Conservation (phyloP, 2,797 vertebrate genomes). For the Nyctalus aviator region DNA sequence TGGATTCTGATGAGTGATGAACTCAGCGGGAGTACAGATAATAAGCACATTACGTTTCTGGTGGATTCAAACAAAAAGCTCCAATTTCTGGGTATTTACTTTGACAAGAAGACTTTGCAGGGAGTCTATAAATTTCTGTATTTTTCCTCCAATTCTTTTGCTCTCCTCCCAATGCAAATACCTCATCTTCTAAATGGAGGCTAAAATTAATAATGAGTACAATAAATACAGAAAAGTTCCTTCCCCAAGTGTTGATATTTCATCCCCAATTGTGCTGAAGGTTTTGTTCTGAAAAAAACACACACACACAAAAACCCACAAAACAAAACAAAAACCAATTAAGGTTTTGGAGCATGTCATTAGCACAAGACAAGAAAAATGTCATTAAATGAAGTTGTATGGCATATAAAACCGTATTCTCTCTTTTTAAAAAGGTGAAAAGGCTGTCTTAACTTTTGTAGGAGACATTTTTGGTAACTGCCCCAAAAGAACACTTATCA, state of each 20-base stretch:
- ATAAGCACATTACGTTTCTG: constrained; percentile 55
- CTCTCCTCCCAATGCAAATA: constrained; percentile 41
- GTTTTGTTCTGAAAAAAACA: background rate
- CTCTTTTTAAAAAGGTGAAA: constrained; percentile 41
- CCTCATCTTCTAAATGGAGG: constrained; percentile 34
- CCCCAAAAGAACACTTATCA: background rate
- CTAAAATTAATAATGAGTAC: constrained; percentile 49
- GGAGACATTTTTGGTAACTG: constrained; percentile 40
- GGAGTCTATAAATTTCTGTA: background rate
- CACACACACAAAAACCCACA: no score
- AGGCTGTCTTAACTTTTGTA: constrained; percentile 11
- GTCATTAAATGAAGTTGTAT: constrained; percentile 18
- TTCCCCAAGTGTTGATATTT: constrained; percentile 8
- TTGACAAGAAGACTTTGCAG: constrained; percentile 44
- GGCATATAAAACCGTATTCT: background rate
- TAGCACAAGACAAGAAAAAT: constrained; percentile 3
- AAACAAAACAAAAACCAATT: background rate
- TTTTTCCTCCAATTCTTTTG: constrained; percentile 7
- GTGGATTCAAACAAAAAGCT: constrained; percentile 33
- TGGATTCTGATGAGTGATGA: constrained; percentile 17
- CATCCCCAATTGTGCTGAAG: constrained; percentile 32
- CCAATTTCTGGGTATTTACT: constrained; percentile 31
- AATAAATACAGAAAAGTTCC: background rate
- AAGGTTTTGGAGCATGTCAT: constrained; percentile 36
- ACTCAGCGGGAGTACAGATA: background rate